Conservation (phyloP, 1,140 invertebrate species). For the Ips typographus region DNA sequence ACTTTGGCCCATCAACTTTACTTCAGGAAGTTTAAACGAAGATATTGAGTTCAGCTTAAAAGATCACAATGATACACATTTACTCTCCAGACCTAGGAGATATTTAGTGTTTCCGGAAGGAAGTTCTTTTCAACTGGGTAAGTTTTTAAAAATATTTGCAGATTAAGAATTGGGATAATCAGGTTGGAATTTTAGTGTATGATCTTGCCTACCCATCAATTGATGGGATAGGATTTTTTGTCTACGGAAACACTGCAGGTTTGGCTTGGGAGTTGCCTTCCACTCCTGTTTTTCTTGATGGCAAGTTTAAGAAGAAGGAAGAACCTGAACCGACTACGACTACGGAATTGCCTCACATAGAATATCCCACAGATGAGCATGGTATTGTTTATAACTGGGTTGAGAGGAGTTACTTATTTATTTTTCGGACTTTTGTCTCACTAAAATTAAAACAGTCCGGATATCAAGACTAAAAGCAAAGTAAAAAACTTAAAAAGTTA, state of each 20-base stretch:
- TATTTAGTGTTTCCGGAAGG: conserved; percentile 78
- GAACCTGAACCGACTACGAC: conserved; percentile 22
- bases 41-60: conserved; percentile 29
- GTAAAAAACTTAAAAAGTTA: too few species aligned
- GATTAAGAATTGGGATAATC: neutral
- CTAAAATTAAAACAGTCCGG: too few species aligned
- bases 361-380: conserved; percentile 15
- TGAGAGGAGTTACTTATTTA: too few species aligned
- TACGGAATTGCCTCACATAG: conserved; percentile 7
- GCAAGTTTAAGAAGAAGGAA: conserved; percentile 40
- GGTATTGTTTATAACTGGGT: too few species aligned
- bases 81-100: conserved; percentile 63
- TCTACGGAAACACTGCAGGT: conserved; percentile 69
- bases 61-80: conserved; percentile 34
- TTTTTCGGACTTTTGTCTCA: too few species aligned
- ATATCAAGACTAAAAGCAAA: too few species aligned
- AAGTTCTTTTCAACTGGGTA: conserved; percentile 60
- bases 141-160: conserved; percentile 12
- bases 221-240: conserved; percentile 60
- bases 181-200: conserved; percentile 17
- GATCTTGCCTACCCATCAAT: conserved; percentile 49
- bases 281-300: conserved; percentile 52
- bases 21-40: conserved; percentile 28
- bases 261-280: conserved; percentile 73
- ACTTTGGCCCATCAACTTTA: neutral